Conservation (phyloP, 2,113 vertebrate species). For the Gallinago paraguaiae region DNA sequence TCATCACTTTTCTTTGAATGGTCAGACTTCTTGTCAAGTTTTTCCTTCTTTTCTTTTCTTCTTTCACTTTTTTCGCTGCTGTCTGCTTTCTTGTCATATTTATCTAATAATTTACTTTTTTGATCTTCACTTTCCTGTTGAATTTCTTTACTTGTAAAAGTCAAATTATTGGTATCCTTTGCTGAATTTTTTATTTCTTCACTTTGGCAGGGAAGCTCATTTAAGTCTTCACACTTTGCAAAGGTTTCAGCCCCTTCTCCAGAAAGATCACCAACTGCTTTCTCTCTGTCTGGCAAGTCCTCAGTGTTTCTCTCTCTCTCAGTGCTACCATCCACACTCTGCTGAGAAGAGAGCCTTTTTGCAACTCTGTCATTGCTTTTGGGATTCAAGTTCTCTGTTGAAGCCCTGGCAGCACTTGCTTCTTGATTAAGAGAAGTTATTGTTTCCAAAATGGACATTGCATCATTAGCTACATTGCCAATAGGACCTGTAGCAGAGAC, state of each 20-base stretch:
- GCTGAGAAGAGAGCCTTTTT: slow-evolving; percentile 72
- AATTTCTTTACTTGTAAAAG: slow-evolving; percentile 62
- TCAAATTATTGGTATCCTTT: slow-evolving; percentile 64
- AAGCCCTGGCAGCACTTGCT: slow-evolving; percentile 82
- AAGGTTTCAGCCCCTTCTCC: slow-evolving; percentile 74
- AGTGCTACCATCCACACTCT: slow-evolving; percentile 55
- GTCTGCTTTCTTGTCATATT: slow-evolving; percentile 77
- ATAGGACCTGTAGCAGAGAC: slow-evolving; percentile 65
- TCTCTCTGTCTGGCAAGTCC: slow-evolving; percentile 77
- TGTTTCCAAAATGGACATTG: slow-evolving; percentile 92
- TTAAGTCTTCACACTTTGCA: slow-evolving; percentile 70
- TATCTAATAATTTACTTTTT: slow-evolving; percentile 74
- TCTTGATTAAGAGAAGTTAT: slow-evolving; percentile 92
- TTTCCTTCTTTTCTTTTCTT: slow-evolving; percentile 82
- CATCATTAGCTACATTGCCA: slow-evolving; percentile 78
- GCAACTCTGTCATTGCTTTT: slow-evolving; percentile 69
- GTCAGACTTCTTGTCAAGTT: slow-evolving; percentile 75
- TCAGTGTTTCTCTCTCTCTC: slow-evolving; percentile 74
- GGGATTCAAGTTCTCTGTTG: slow-evolving; percentile 70
- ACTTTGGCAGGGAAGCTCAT: slow-evolving; percentile 62
- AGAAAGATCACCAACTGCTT: slow-evolving; percentile 49
- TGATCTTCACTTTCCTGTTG: slow-evolving; percentile 75
- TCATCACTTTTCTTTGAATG: slow-evolving; percentile 73
- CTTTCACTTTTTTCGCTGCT: slow-evolving; percentile 73
- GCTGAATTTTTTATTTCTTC: slow-evolving; percentile 73